phyloP scores from a whole-genome alignment of 2,888 invertebrate species.

The Plutella xylostella region DNA sequence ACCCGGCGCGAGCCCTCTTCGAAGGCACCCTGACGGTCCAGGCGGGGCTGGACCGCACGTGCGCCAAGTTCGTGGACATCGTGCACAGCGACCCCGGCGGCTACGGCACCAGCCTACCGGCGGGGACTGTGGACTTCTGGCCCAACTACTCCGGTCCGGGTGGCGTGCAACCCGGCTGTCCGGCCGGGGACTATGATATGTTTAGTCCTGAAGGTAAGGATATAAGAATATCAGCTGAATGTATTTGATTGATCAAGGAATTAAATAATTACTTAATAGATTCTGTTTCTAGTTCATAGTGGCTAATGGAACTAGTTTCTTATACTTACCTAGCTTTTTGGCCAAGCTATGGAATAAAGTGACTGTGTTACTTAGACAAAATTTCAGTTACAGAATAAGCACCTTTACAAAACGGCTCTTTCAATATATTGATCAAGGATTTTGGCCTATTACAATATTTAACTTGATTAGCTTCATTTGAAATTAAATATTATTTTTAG shows the following conservation, averaged over 20 bases:
- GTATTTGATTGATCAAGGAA: neutral
- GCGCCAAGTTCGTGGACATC: slow-evolving; percentile 72
- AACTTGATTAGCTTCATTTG: no score
- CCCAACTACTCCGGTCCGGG: slow-evolving; percentile 59
- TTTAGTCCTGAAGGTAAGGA: slow-evolving; percentile 41
- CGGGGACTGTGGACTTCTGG: slow-evolving; percentile 71
- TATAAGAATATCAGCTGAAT: neutral
- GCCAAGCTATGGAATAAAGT: no score
- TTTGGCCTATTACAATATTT: no score
- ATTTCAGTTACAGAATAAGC: no score
- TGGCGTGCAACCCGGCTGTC: slow-evolving; percentile 66
- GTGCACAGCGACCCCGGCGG: slow-evolving; percentile 75
- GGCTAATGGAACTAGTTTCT: no score
- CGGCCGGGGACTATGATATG: slow-evolving; percentile 37
- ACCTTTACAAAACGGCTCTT: no score
- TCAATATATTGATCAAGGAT: no score
- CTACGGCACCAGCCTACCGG: slow-evolving; percentile 60
- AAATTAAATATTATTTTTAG: no score
- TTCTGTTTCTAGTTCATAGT: no score
- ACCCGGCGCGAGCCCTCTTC: slow-evolving; percentile 69
- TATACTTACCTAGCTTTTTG: no score
- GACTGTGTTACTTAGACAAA: no score
- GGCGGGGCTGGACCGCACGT: slow-evolving; percentile 48
- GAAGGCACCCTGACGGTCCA: slow-evolving; percentile 50
- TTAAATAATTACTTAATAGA: neutral